Percentiles rank a stretch among this genome's conserved stretches.
These are phyloP conservation scores for Drosophila grimshawi DNA, from an alignment of 1,140 invertebrate genomes.

Conservation along the genomic window DNA sequence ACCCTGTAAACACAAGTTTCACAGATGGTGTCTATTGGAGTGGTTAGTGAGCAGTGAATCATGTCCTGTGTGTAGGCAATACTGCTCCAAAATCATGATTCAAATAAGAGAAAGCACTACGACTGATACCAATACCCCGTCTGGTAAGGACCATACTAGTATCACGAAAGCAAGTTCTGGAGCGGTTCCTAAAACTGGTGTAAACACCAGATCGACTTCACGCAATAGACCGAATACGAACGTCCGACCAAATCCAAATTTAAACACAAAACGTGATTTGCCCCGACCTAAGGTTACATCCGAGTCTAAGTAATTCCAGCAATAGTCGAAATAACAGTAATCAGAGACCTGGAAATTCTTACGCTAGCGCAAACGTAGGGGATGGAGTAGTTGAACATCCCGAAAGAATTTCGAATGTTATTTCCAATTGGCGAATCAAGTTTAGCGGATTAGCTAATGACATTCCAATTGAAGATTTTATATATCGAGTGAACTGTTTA, in stretches of 20 bases:
- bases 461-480: neutral
- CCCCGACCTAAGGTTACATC: neutral
- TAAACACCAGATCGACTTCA: neutral
- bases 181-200: neutral
- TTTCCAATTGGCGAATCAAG: conserved; percentile 3
- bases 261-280: neutral
- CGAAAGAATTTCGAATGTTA: neutral
- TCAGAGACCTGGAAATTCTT: neutral
- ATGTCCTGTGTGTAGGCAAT: neutral
- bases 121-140: too few relatives aligned
- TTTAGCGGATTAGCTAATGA: neutral
- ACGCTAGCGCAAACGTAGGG: neutral
- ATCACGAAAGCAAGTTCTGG: neutral
- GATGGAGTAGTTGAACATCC: neutral
- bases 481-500: neutral
- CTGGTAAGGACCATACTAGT: neutral
- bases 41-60: neutral
- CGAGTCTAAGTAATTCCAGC: neutral
- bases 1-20: neutral
- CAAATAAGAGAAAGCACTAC: neutral
- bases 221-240: neutral
- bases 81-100: neutral
- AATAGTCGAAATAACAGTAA: neutral
- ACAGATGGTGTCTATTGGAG: neutral
- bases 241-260: neutral